Evolutionary conservation across 1,140 invertebrate species (phyloP), one percentile per base, ranked within the genome.

Genomic region (Trinorchestia longiramus): DNA sequence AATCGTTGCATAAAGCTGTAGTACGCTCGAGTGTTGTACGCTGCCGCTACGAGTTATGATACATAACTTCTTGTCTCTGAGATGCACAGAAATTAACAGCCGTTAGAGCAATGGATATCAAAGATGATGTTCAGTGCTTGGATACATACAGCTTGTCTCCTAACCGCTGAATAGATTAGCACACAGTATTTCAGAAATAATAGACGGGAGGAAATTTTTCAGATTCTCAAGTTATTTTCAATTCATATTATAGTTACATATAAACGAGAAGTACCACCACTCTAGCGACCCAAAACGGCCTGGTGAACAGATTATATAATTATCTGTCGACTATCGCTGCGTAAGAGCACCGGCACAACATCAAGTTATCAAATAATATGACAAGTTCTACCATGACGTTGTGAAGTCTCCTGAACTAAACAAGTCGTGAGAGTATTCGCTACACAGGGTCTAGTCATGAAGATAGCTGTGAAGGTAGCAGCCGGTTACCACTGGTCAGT

Each of bases 1-100:
- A 43, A 42, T 90, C 88, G 28, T 90, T 90, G 88, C 88, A 90
- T 90, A 90, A 90, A 90, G 88, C 28, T 90, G 88, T 90, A 42
- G 88, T 41, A 43, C 17, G n/a, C 88, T 15, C n/a, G 41, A 41
- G 6, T 90, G 8, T 43, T 90, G 88, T 36, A 43, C n/a, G n/a
- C 88, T 43, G 88, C 88, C 43, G 4, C 36, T 41, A 15, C 36
- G 88, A 41, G 41, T 90, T 42, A 43, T 77, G 62, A 77, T 77
- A 77, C 62, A 77, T 77, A 77, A 77, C 62, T 77, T 77, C 62
- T 77, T 77, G 15, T 77, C 1, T 77, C 36, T 77, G 11, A 36
- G 62, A 28, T 23, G 28, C 11, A 19, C 15, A 19, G 28, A 36
- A 77, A 28, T 77, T 28, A 77, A 77, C 62, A 11, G 62, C 62